Conservation (phyloP, 92 coral and sea anemone genomes). For the Pocillopora meandrina region DNA sequence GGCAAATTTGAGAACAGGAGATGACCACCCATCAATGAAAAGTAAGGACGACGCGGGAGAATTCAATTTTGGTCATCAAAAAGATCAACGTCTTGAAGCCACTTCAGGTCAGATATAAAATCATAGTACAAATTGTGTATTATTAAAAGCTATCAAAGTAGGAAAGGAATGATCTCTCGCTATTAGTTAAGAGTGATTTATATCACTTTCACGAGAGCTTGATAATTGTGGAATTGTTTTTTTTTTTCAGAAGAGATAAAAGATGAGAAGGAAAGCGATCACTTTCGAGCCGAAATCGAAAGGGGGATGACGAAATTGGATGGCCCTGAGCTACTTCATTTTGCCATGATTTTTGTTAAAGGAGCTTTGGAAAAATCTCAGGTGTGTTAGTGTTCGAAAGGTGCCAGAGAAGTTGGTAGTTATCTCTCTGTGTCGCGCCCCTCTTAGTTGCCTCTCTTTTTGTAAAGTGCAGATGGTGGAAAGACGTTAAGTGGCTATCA, state of each 20-base stretch:
- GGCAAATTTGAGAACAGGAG: background rate
- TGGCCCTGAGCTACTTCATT: slow-evolving; percentile 70
- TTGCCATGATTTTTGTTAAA: slow-evolving; percentile 76
- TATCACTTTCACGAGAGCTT: background rate
- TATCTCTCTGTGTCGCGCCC: background rate
- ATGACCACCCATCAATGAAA: background rate
- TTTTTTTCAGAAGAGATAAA: background rate
- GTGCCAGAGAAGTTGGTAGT: background rate
- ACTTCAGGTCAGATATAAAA: background rate
- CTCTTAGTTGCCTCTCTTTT: too few species aligned
- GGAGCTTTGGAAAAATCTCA: slow-evolving; percentile 64
- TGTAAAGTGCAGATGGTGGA: too few species aligned
- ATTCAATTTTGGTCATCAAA: background rate
- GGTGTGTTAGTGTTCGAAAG: slow-evolving; percentile 18
- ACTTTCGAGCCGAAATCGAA: slow-evolving; percentile 16
- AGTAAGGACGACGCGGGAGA: background rate
- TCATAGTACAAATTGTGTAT: background rate
- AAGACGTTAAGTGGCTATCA: too few species aligned
- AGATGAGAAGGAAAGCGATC: background rate
- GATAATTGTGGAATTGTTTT: background rate
- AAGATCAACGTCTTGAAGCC: background rate
- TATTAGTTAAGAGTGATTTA: too few species aligned
- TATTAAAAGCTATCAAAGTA: background rate
- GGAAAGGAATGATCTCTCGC: too few species aligned
- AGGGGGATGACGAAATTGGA: slow-evolving; percentile 43